Conservation (phyloP, 2,888 invertebrate species). For the Polyommatus iphigenia region DNA sequence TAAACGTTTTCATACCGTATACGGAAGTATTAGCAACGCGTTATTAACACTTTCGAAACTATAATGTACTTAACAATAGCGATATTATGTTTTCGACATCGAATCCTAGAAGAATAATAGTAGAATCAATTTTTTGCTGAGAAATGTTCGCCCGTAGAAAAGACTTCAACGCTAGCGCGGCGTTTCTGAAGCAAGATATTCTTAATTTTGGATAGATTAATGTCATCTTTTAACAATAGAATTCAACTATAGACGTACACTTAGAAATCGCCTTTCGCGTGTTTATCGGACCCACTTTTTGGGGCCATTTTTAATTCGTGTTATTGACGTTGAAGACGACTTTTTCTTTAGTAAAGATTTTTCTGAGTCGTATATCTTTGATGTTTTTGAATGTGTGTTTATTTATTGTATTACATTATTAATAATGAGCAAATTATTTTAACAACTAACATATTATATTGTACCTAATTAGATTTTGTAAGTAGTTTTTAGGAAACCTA, state of each 20-base stretch:
- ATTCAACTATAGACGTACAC: background rate
- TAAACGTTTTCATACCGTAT: conserved; percentile 11
- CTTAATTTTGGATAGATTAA: background rate
- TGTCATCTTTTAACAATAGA: background rate
- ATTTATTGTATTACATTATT: no score
- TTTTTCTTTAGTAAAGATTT: background rate
- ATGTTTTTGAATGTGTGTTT: background rate
- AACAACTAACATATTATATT: background rate
- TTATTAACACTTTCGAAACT: conserved; percentile 20
- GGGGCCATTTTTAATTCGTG: background rate
- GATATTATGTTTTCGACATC: background rate
- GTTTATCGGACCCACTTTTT: background rate
- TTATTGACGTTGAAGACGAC: background rate
- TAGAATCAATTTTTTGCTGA: background rate
- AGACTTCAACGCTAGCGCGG: background rate
- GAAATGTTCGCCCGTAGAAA: background rate
- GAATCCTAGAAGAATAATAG: background rate
- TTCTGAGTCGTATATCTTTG: background rate
- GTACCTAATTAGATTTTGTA: background rate
- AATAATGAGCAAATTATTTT: background rate
- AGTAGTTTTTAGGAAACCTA: background rate
- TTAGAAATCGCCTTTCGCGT: no score
- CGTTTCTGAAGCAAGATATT: background rate
- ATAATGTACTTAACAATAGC: background rate
- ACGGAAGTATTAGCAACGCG: conserved; percentile 3